Base-by-base conservation (phyloP, 2,888 invertebrate species). In the Stenodera caucasica region DNA sequence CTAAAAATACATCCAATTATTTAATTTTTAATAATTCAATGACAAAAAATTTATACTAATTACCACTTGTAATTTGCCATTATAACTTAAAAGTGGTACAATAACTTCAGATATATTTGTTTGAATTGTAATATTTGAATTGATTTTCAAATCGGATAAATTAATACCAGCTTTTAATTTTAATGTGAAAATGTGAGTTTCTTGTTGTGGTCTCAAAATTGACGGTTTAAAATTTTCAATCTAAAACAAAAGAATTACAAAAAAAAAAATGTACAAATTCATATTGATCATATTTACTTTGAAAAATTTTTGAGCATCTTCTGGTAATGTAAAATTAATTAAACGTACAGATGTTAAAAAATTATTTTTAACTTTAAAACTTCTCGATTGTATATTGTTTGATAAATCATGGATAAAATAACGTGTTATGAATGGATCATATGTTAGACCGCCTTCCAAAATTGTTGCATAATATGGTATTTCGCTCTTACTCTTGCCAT, bases 81-180 rank as follows among this genome's bases (percentile, higher is more conserved):
- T 87, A 76, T 91, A 92, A 73, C 89, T 87, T 54, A 88, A 78
- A 63, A 92, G 79, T 32, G 91, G 90, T 65, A 92, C 84, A 68
- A 84, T 82, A 68, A 91, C 85, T 37, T 85, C 83, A 29, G 92
- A 90, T 60, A 91, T 84, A 79, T 93, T 93, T 18, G 91, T 91
- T 75, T 87, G 84, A 54, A 92, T 80, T 45, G 85, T 82, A 68
- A 91, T 83, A 67, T 83, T 82, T 11, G 89, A 86, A 71, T 85
- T 85, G 61, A 89, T 80, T 72, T 86, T 86, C 61, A 88, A 79
- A 70, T 84, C 81, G 63, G 78, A 80, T 64, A 81, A 76, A 55
- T 80, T 78, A 53, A 77, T 80, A 69, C 81, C 84, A 62, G 81
- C 81, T 71, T 83, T 85, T 70, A 86, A 79, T 70, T 82, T 81